Evolutionary conservation across 2,797 vertebrate species (phyloP), one percentile per base, ranked within the genome.

Genomic region (Gymnopithys bicolor): DNA sequence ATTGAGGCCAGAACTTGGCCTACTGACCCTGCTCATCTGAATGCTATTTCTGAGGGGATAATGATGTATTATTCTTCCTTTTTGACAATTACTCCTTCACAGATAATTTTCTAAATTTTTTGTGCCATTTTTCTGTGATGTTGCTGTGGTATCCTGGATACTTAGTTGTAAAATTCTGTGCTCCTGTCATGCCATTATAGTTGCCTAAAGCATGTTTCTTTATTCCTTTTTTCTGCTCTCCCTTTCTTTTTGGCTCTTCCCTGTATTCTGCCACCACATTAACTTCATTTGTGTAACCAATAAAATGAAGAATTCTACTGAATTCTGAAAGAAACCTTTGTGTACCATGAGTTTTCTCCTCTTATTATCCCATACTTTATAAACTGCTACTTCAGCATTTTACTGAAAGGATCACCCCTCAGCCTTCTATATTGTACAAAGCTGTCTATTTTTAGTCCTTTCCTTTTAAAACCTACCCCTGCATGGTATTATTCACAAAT

Each of bases 81-180:
- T 92, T 89, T 94, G 66, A 79, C 83, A 90, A 94, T 91, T 95
- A 91, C 63, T 88, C 62, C 86, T 96, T 94, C 94, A 89, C 64
- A 83, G 90, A 80, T 82, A 74, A 93, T 94, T 96, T 95, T 83
- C 90, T 48, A 69, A 80, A 77, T 90, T 84, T 87, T 88, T 66
- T 62, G 49, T 92, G 75, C 85, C 77, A 21, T 87, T 82, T 81
- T 88, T 69, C 73, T 88, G 68, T 88, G 85, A 91, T 84, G 59
- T 81, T 91, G 74, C 52, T 35, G 25, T 84, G 94, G 91, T 91
- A 84, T 94, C 96, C 90, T 94, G 83, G 93, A 94, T 95, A 95
- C 91, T 91, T 86, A 35, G 19, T 91, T 88, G n/a, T 63, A 88
- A 82, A 91, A 86, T 55, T 78, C 83, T 78, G 41, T 82, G 59